Evolutionary conservation across 2,797 vertebrate species (phyloP).

Genomic region (Eidolon dupreanum): DNA sequence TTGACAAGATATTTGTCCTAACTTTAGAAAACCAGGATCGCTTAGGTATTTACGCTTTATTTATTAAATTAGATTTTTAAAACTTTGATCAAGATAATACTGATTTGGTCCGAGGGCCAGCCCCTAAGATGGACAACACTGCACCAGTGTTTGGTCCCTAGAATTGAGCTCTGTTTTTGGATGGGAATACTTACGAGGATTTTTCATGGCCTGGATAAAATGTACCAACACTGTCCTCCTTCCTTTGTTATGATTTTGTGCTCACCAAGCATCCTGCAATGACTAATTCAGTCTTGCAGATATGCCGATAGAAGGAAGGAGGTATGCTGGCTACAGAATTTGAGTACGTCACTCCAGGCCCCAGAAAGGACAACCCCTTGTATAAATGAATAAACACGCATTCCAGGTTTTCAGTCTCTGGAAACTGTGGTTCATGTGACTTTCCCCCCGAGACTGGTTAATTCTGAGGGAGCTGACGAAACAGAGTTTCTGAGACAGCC

Average conservation of each 20-base stretch:
- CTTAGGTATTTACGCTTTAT: not conserved
- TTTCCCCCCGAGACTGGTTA: not conserved
- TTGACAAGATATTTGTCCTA: not conserved
- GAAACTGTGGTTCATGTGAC: not conserved
- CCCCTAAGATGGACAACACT: not conserved
- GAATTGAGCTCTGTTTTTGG: not conserved
- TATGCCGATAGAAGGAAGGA: not conserved
- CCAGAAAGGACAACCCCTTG: not conserved
- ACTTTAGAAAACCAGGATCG: not conserved
- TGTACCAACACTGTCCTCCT: not conserved
- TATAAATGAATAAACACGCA: not conserved
- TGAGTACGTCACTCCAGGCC: not conserved
- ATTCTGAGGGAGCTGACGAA: not conserved
- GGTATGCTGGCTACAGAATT: not conserved
- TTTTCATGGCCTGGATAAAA: conserved; percentile 41
- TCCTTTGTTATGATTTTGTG: conserved; percentile 27
- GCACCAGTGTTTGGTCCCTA: not conserved
- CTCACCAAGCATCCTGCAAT: not conserved
- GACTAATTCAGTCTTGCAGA: conserved; percentile 49
- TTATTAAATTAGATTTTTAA: not conserved
- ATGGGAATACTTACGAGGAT: conserved; percentile 18
- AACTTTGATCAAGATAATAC: not conserved
- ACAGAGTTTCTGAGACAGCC: not conserved
- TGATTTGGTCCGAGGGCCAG: not conserved
- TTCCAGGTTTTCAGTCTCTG: not conserved